Percentiles rank a stretch among this genome's conserved stretches.
phyloP scores from a whole-genome alignment of 2,888 invertebrate species.

The Lithophane leautieri region DNA sequence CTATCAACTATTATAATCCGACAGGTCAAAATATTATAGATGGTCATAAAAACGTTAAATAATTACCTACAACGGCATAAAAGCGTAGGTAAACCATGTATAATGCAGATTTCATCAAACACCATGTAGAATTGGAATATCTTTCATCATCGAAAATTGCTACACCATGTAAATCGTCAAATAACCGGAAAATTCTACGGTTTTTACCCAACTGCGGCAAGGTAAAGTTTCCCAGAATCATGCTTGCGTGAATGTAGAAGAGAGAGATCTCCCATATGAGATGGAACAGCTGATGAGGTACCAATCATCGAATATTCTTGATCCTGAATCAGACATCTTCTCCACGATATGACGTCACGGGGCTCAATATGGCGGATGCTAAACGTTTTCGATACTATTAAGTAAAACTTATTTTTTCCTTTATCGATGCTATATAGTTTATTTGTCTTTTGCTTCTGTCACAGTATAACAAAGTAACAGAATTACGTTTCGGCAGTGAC shows the following conservation, averaged over 20 bases:
- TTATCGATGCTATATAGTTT: background rate
- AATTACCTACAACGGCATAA: background rate
- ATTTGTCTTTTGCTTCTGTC: background rate
- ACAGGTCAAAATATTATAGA: background rate
- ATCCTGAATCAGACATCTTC: background rate
- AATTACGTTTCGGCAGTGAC: too few species aligned
- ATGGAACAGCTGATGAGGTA: background rate
- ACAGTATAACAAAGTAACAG: too few species aligned
- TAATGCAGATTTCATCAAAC: conserved; percentile 14
- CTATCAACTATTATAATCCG: background rate
- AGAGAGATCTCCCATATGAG: too few species aligned
- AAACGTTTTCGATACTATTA: too few species aligned
- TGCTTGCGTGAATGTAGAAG: too few species aligned
- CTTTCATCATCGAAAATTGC: conserved; percentile 1
- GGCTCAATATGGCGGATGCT: background rate
- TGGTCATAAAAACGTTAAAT: background rate
- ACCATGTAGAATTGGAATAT: conserved; percentile 26
- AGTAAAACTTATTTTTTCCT: background rate
- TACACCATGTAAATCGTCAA: conserved; percentile 22
- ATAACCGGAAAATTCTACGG: conserved; percentile 2
- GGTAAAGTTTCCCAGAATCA: background rate
- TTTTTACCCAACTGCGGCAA: background rate
- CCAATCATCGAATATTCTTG: background rate
- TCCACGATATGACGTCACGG: background rate
- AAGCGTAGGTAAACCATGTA: conserved; percentile 1